These are phyloP conservation scores for Urocyon cinereoargenteus DNA, from an alignment of 2,797 vertebrate genomes.

Conservation along the genomic window DNA sequence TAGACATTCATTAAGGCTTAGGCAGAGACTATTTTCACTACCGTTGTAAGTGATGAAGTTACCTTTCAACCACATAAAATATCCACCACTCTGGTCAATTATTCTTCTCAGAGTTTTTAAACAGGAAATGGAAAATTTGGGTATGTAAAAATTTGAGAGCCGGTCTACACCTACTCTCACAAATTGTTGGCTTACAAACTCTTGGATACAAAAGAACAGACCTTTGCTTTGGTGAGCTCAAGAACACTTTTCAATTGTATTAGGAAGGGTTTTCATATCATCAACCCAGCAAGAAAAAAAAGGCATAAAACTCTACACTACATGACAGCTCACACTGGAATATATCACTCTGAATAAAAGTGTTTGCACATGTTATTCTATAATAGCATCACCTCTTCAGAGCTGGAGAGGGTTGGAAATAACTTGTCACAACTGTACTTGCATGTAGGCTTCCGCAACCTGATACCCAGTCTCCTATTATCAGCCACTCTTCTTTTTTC, in stretches of 20 bases:
- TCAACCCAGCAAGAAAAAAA: constrained; percentile 24
- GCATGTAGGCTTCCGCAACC: constrained; percentile 80
- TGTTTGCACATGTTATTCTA: constrained; percentile 65
- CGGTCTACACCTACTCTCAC: background rate
- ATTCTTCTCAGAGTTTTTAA: background rate
- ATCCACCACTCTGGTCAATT: background rate
- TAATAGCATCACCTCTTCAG: constrained; percentile 79
- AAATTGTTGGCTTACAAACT: background rate
- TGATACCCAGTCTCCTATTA: constrained; percentile 60
- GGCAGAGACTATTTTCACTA: background rate
- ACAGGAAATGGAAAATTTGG: constrained; percentile 9
- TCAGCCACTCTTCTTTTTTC: constrained; percentile 75
- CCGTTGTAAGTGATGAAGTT: background rate
- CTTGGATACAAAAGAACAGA: constrained; percentile 21
- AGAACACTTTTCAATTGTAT: constrained; percentile 63
- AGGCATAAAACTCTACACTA: background rate
- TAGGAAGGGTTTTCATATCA: constrained; percentile 72
- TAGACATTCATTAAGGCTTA: background rate
- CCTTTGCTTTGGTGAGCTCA: constrained; percentile 53
- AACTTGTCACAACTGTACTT: constrained; percentile 76
- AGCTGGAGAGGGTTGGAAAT: constrained; percentile 80
- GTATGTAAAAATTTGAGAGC: background rate
- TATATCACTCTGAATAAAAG: constrained; percentile 72
- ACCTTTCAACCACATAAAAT: constrained; percentile 39
- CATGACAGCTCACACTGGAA: constrained; percentile 72